Conservation (phyloP, 2,797 vertebrate genomes). For the Gadopsis bispinosus region DNA sequence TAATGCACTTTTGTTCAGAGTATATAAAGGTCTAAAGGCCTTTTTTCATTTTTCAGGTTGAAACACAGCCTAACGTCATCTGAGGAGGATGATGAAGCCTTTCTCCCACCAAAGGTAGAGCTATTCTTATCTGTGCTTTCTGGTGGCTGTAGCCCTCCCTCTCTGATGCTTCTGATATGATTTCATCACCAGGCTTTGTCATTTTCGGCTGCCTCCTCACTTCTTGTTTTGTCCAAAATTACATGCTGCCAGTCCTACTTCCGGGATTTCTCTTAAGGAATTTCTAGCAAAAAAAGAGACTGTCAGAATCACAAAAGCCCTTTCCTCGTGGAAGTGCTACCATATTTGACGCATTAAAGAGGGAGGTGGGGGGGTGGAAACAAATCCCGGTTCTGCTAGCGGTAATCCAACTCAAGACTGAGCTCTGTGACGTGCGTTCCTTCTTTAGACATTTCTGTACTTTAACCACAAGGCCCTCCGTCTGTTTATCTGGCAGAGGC, state of each 20-base stretch:
- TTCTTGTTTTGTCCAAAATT: slow-evolving; percentile 64
- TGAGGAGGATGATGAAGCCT: slow-evolving; percentile 84
- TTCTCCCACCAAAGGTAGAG: slow-evolving; percentile 87
- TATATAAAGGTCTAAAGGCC: slow-evolving; percentile 22
- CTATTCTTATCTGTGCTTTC: slow-evolving; percentile 58
- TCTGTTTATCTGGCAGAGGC: slow-evolving; percentile 86
- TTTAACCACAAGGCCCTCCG: slow-evolving; percentile 50
- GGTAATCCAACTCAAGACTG: slow-evolving; percentile 4
- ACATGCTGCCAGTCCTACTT: slow-evolving; percentile 62
- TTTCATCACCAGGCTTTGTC: slow-evolving; percentile 69
- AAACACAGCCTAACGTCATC: slow-evolving; percentile 84
- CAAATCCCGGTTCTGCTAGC: slow-evolving; percentile 10
- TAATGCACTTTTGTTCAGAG: neutral
- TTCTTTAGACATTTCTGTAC: slow-evolving; percentile 44
- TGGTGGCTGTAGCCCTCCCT: slow-evolving; percentile 40
- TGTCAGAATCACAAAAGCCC: slow-evolving; percentile 29
- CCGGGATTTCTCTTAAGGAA: slow-evolving; percentile 67
- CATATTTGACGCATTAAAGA: slow-evolving; percentile 61
- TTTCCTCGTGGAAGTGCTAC: slow-evolving; percentile 46
- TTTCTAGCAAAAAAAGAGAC: slow-evolving; percentile 36
- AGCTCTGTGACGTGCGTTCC: slow-evolving; percentile 57
- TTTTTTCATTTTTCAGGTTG: slow-evolving; percentile 72
- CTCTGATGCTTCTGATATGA: slow-evolving; percentile 44
- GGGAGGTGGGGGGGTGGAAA: neutral
- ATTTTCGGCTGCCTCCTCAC: slow-evolving; percentile 65